A percentile compares a stretch with the other conserved stretches of the same genome.
Conservation (phyloP, 2,888 invertebrate species). For the Glaucopsyche alexis region DNA sequence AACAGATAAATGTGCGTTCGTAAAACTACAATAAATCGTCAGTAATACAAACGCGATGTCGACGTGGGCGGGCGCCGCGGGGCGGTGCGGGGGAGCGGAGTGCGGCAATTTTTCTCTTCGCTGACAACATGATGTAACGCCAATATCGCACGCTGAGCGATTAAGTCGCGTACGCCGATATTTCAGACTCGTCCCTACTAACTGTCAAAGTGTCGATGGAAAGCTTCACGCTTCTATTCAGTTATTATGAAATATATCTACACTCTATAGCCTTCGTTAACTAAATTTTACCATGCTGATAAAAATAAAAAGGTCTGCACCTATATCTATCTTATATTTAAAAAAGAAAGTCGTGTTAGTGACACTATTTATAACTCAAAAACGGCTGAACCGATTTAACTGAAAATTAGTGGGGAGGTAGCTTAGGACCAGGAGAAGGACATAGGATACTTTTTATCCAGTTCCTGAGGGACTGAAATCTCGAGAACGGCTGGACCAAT, state of each 20-base stretch:
- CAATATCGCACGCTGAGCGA: slow-evolving; percentile 79
- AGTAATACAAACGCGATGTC: slow-evolving; percentile 75
- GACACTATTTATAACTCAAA: no score
- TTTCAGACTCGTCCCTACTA: slow-evolving; percentile 78
- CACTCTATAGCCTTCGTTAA: slow-evolving; percentile 5
- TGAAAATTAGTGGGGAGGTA: no score
- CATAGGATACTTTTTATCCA: no score
- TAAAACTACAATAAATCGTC: slow-evolving; percentile 73
- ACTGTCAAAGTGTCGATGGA: slow-evolving; percentile 74
- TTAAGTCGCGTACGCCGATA: slow-evolving; percentile 79
- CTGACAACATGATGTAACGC: slow-evolving; percentile 80
- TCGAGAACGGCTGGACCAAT: no score
- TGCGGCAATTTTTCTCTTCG: slow-evolving; percentile 77
- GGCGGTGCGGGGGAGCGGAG: slow-evolving; percentile 51
- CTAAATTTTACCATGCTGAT: slow-evolving; percentile 34
- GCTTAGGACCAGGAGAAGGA: no score
- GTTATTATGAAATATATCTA: slow-evolving; percentile 25
- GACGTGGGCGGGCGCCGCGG: slow-evolving; percentile 52
- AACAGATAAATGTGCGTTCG: slow-evolving; percentile 67
- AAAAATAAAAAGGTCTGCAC: slow-evolving; percentile 33
- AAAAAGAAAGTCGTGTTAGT: no score
- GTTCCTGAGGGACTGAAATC: no score
- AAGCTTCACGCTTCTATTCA: slow-evolving; percentile 46
- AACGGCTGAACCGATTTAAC: no score
- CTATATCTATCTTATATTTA: no score